Percentiles rank a stretch among this genome's conserved stretches.
Evolutionary conservation across 1,140 invertebrate genomes (phyloP).

Genomic region (Protaetia brevitarsis): DNA sequence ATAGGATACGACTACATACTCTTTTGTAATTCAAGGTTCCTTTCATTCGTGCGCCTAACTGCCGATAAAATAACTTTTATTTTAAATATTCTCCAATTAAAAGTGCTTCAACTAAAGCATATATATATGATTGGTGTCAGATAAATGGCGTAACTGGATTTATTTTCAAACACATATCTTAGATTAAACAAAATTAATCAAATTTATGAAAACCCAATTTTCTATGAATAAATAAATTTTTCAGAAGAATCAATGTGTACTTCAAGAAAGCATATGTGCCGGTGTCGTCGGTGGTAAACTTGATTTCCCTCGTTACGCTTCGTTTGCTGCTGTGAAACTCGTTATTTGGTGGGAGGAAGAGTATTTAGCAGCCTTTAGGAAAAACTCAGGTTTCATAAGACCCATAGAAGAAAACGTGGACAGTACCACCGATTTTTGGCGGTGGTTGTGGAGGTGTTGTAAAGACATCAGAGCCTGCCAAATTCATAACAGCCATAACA

Average conservation of each 20-base stretch:
- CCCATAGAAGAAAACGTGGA: slow-evolving; percentile 41
- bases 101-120: no score
- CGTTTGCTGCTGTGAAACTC: slow-evolving; percentile 75
- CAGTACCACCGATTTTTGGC: slow-evolving; percentile 43
- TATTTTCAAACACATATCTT: no score
- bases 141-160: no score
- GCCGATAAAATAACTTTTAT: no score
- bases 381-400: slow-evolving; percentile 49
- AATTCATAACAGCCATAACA: slow-evolving; percentile 65
- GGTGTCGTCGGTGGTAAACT: slow-evolving; percentile 70
- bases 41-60: no score
- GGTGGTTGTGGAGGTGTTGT: slow-evolving; percentile 55
- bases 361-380: slow-evolving; percentile 56
- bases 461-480: slow-evolving; percentile 67
- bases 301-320: slow-evolving; percentile 75
- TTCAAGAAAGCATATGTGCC: slow-evolving; percentile 70
- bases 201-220: neutral
- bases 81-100: no score
- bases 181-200: no score
- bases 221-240: slow-evolving; percentile 18
- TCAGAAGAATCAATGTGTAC: slow-evolving; percentile 68
- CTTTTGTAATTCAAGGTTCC: no score
- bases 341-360: slow-evolving; percentile 75
- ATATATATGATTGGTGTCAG: no score
- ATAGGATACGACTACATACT: no score